These are phyloP conservation scores for Paraescarpia echinospica DNA, from an alignment of 1,140 invertebrate genomes.

Conservation along the genomic window DNA sequence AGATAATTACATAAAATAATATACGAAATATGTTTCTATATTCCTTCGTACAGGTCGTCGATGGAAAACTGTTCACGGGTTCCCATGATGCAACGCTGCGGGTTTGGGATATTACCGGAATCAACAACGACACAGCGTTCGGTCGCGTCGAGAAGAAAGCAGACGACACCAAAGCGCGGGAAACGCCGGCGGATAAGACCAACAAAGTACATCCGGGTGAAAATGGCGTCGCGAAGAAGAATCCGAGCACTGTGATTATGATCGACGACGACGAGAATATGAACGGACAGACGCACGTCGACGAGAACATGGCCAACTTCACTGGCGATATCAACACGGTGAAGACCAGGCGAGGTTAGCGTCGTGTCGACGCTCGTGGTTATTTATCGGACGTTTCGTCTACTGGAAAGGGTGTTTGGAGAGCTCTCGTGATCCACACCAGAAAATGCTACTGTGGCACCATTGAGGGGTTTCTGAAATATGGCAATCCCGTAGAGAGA, in stretches of 20 bases:
- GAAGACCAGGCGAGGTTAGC: neutral
- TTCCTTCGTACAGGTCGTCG: slow-evolving; percentile 43
- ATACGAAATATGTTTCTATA: neutral
- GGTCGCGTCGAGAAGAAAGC: neutral
- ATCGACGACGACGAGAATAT: slow-evolving; percentile 19
- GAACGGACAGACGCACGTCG: neutral
- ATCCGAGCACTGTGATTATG: neutral
- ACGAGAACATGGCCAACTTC: slow-evolving; percentile 13
- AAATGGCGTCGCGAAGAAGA: neutral
- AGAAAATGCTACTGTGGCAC: neutral
- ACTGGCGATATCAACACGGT: neutral
- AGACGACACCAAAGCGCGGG: neutral
- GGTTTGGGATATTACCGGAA: slow-evolving; percentile 47
- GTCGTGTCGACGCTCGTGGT: neutral
- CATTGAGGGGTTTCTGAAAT: neutral
- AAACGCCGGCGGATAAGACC: neutral
- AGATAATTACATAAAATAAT: neutral
- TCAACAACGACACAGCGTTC: slow-evolving; percentile 12
- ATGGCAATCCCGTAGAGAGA: neutral
- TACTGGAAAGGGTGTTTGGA: neutral
- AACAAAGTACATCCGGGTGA: slow-evolving; percentile 2
- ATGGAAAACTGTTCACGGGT: slow-evolving; percentile 56
- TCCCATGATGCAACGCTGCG: slow-evolving; percentile 57
- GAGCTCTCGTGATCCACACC: neutral
- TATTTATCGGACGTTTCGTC: neutral